Conservation (phyloP, 2,888 invertebrate species). For the Thumatha senex region DNA sequence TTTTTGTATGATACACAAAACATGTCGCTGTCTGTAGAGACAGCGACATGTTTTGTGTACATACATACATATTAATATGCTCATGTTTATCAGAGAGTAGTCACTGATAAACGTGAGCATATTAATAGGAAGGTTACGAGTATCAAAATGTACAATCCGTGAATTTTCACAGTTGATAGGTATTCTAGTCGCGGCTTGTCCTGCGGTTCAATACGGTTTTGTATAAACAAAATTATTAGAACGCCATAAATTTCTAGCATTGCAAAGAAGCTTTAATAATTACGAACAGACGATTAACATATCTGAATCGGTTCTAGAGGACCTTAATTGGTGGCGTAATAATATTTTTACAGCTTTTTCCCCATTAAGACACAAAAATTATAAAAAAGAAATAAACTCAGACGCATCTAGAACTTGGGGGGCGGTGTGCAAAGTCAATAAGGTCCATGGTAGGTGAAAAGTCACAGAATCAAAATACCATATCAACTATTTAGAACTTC, state of each 20-base stretch:
- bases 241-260: neutral
- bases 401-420: neutral
- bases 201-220: neutral
- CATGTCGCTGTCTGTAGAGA: too few species aligned
- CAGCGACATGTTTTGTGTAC: too few species aligned
- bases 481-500: too few species aligned
- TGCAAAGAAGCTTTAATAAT: neutral
- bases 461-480: too few species aligned
- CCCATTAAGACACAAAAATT: neutral
- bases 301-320: neutral
- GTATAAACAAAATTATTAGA: neutral
- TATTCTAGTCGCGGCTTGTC: neutral
- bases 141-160: neutral
- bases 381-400: neutral
- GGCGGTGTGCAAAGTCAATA: neutral
- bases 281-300: neutral
- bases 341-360: neutral
- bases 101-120: too few species aligned
- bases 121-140: too few species aligned
- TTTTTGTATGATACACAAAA: too few species aligned
- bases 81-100: too few species aligned
- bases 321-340: too few species aligned
- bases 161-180: conserved; percentile 5
- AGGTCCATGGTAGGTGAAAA: neutral
- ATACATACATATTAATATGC: too few species aligned